Evolutionary conservation across 2,888 invertebrate genomes (phyloP), one percentile per base, ranked within the genome.

Genomic region (Clivina fossor): DNA sequence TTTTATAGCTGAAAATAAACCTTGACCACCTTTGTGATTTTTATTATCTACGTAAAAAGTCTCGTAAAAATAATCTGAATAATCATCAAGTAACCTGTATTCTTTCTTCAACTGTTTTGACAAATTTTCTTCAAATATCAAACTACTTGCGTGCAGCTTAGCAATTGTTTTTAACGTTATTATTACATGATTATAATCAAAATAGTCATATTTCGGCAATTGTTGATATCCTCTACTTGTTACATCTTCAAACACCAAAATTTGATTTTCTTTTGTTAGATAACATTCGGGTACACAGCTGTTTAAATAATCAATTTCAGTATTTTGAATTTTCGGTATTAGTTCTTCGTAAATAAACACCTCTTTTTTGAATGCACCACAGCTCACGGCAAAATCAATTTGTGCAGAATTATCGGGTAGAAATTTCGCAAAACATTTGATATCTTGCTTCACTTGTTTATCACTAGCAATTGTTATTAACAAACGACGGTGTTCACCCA

Each of bases 371-470:
- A 56, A 41, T 30, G 46, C 48, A n/a, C 56, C 24, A 30, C 44
- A 30, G 35, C 47, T 24, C 28, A 55, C 60, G 9, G 66, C 68
- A 40, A 70, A 70, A 11, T 60, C 53, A 2, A 65, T 65, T 15
- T 61, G 59, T 2, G 57, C 48, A 40, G 62, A 61, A 3, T 58
- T 30, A 48, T 62, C 59, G 0, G 71, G 71, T 40, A 68, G 65
- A 35, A 64, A 61, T 58, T 71, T 71, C 8, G 68, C 65, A 57
- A 70, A 70, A 53, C 68, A 69, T 9, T 56, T 57, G 7, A 62
- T 48, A 9, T 58, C 33, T 26, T 49, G 33, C 28, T 62, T 56
- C 49, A 61, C 32, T 1, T 58, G 48, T 1, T 58, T 61, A 4
- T 51, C 30, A 26, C 46, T 22, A 16, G 48, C 32, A 20, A 66